Evolutionary conservation across 2,113 vertebrate species (phyloP), one percentile per base, ranked within the genome.

Genomic region (Colinus virginianus): DNA sequence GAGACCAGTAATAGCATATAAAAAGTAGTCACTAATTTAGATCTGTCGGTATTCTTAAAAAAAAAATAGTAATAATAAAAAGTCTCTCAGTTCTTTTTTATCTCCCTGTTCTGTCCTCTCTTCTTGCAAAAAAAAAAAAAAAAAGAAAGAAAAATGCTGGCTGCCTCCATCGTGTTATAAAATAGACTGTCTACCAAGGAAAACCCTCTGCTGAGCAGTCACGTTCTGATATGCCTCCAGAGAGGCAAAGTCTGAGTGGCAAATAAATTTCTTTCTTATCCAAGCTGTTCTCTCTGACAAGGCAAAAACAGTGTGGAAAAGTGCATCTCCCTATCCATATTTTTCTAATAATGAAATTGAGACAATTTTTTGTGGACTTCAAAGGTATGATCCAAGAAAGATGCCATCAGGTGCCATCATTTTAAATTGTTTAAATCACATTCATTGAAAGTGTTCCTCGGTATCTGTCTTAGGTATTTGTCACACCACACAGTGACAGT

Each of bases 241-340:
- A 94, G 87, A 79, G 3, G 13, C 10, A 79, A 34, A 89, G 32
- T 76, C 80, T 90, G 58, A 89, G 92, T 72, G 53, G 40, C 43
- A 88, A 92, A 43, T 42, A 59, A 70, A 76, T 79, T 66, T 95
- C 30, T 77, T 13, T 84, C 67, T 84, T 84, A 82, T 34, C 14
- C 1, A 1, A 79, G 45, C 2, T 22, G 38, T 69, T 87, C 15
- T 84, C 81, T 79, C 49, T 67, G 18, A 13, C 19, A 38, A 74
- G 55, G 20, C 21, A 89, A 72, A 92, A 72, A 34, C 14, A 3
- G 8, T 0, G 0, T 32, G 64, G 14, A n/a, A 5, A 70, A 68
- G 13, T 38, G 14, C 32, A 56, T 15, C 75, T 71, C 59, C 42
- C 32, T 36, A 8, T 23, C 22, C 4, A 13, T 45, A 78, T 83